phyloP scores from a whole-genome alignment of 2,113 vertebrate genomes.

The Salminus brasiliensis region DNA sequence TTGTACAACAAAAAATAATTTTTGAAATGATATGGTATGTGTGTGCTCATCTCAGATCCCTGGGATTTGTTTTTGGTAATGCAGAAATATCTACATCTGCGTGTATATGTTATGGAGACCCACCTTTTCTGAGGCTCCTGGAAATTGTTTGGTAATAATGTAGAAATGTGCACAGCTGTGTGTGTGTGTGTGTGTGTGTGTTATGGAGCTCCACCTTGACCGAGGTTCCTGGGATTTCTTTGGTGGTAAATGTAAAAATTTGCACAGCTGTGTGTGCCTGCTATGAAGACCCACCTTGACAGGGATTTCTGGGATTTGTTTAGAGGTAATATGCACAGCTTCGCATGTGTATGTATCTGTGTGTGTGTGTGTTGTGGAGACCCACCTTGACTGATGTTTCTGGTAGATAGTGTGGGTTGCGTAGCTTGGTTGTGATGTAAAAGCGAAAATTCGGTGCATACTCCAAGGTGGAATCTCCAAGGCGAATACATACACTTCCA shows the following conservation, averaged over 20 bases:
- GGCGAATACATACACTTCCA: conserved; percentile 82
- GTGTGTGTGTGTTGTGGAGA: neutral
- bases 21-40: too few relatives aligned
- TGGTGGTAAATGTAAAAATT: too few relatives aligned
- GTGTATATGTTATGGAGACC: neutral
- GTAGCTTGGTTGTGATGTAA: conserved; percentile 88
- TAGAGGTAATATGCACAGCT: too few relatives aligned
- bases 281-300: too few relatives aligned
- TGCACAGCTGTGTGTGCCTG: too few relatives aligned
- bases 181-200: neutral
- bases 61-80: too few relatives aligned
- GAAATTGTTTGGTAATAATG: neutral
- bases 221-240: neutral
- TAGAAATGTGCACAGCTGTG: neutral
- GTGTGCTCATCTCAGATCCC: too few relatives aligned
- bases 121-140: neutral
- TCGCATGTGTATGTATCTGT: neutral
- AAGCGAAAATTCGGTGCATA: conserved; percentile 87
- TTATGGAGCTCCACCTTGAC: neutral
- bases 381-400: conserved; percentile 86
- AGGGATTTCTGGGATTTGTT: too few relatives aligned
- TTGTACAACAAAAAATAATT: too few relatives aligned
- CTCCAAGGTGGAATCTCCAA: conserved; percentile 84
- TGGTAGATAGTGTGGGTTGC: conserved; percentile 88
- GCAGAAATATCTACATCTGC: too few relatives aligned